Conservation (phyloP, 2,888 invertebrate genomes). For the Xiphydria camelus region DNA sequence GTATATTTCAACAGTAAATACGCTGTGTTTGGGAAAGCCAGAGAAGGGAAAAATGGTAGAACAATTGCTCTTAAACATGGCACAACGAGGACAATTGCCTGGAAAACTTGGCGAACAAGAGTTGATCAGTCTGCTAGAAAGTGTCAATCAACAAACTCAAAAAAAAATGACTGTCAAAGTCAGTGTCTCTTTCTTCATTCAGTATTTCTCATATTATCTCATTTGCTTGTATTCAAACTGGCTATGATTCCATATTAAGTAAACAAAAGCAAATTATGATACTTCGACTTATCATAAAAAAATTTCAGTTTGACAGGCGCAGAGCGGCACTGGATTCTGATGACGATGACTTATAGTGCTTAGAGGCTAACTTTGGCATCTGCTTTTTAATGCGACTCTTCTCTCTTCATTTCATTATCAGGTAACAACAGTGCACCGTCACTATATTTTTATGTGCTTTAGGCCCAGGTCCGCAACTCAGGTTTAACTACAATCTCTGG, state of each 20-base stretch:
- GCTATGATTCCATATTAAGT: too few species aligned
- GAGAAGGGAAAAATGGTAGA: slow-evolving; percentile 96
- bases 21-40: slow-evolving; percentile 89
- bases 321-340: slow-evolving; percentile 87
- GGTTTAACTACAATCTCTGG: too few species aligned
- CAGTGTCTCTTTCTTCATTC: slow-evolving; percentile 32
- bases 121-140: slow-evolving; percentile 82
- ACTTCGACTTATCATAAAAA: too few species aligned
- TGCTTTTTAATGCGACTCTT: too few species aligned
- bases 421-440: too few species aligned
- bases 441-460: too few species aligned
- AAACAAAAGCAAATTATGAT: too few species aligned
- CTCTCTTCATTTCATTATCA: too few species aligned
- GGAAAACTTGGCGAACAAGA: slow-evolving; percentile 84
- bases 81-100: slow-evolving; percentile 84
- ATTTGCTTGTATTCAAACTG: slow-evolving; percentile 6
- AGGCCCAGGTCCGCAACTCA: too few species aligned
- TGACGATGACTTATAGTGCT: slow-evolving; percentile 62
- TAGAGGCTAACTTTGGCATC: neutral
- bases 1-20: slow-evolving; percentile 80
- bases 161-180: slow-evolving; percentile 76
- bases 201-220: neutral
- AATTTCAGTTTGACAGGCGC: slow-evolving; percentile 79
- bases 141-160: slow-evolving; percentile 81
- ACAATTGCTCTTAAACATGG: slow-evolving; percentile 92